These are phyloP conservation scores for Poecilia latipinna DNA, from an alignment of 2,113 vertebrate genomes.

Conservation along the genomic window DNA sequence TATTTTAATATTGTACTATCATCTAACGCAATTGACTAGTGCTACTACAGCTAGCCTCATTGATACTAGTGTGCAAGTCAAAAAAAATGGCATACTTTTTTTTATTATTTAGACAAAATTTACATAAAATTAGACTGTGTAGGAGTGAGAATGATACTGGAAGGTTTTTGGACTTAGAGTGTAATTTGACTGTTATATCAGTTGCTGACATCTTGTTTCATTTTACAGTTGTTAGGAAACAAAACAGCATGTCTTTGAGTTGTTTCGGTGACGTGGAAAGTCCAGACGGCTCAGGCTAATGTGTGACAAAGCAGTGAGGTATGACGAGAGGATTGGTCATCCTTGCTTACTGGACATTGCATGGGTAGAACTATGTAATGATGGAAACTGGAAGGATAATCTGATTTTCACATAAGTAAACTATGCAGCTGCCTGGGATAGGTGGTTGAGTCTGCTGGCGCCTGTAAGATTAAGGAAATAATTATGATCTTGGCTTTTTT, in stretches of 20 bases:
- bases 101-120: background rate
- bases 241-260: constrained; percentile 25
- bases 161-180: background rate
- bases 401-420: constrained; percentile 13
- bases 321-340: constrained; percentile 57
- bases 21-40: background rate
- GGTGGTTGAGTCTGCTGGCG: constrained; percentile 32
- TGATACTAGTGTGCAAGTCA: background rate
- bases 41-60: background rate
- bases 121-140: background rate
- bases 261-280: constrained; percentile 26
- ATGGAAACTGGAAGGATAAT: constrained; percentile 58
- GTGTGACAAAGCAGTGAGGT: constrained; percentile 26
- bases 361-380: constrained; percentile 12
- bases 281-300: constrained; percentile 21
- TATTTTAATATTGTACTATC: background rate
- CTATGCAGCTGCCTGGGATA: constrained; percentile 38
- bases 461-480: constrained; percentile 34
- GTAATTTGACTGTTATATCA: background rate
- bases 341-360: constrained; percentile 15
- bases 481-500: constrained; percentile 25
- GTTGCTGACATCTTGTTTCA: background rate
- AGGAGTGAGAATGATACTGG: background rate
- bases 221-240: constrained; percentile 30
- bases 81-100: background rate